Conservation (phyloP, 2,888 invertebrate species). For the Melanchra persicariae region DNA sequence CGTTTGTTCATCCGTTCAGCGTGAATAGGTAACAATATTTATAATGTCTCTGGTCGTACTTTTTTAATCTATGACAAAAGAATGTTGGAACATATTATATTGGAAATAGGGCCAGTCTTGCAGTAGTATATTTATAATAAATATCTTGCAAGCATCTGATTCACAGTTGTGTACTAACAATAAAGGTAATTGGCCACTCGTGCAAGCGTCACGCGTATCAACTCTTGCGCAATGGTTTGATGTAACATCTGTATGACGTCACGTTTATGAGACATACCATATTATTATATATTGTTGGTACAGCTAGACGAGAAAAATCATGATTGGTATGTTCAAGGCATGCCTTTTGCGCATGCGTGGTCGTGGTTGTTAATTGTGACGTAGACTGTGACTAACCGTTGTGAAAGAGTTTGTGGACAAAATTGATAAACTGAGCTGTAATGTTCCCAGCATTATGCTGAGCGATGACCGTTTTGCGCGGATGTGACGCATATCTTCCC, state of each 20-base stretch:
- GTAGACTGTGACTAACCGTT: slow-evolving; percentile 19
- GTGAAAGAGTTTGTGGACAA: not conserved
- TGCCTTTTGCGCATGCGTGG: slow-evolving; percentile 27
- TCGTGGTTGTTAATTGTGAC: slow-evolving; percentile 13
- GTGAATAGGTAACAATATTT: no score
- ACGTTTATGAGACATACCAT: slow-evolving; percentile 9
- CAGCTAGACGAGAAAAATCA: slow-evolving; percentile 15
- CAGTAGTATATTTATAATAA: not conserved
- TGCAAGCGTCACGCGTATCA: slow-evolving; percentile 35
- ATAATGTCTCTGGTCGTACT: no score
- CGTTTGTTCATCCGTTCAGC: no score
- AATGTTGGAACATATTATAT: not conserved
- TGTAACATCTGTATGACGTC: slow-evolving; percentile 34
- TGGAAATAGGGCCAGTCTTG: not conserved
- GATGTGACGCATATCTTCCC: no score
- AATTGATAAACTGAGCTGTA: not conserved
- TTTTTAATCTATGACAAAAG: not conserved
- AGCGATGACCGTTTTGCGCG: no score
- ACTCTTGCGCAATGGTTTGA: slow-evolving; percentile 44
- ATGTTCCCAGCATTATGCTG: no score
- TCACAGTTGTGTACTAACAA: slow-evolving; percentile 17
- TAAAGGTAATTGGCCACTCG: slow-evolving; percentile 31
- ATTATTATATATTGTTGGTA: slow-evolving; percentile 12
- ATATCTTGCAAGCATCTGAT: slow-evolving; percentile 7
- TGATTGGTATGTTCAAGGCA: slow-evolving; percentile 26